These are phyloP conservation scores for Cetoscarus ocellatus DNA, from an alignment of 2,797 vertebrate species.

Conservation along the genomic window DNA sequence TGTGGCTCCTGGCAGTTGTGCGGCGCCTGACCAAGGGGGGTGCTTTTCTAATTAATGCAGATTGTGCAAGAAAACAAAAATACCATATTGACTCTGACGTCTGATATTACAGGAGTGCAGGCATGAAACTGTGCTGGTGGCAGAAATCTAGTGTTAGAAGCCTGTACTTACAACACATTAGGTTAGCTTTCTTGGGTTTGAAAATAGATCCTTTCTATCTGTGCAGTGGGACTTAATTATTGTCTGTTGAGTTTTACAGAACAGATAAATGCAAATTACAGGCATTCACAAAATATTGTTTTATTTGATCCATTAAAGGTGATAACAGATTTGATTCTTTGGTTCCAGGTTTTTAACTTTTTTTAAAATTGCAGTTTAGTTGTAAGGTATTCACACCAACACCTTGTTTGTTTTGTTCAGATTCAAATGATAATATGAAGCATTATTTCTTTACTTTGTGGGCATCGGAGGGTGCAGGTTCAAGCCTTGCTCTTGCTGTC, in stretches of 20 bases:
- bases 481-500: too few relatives aligned
- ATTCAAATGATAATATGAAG: too few relatives aligned
- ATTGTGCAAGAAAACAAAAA: slow-evolving; percentile 77
- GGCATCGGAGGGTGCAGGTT: too few relatives aligned
- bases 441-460: too few relatives aligned
- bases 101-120: slow-evolving; percentile 59
- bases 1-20: slow-evolving; percentile 76
- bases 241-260: slow-evolving; percentile 29
- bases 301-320: too few relatives aligned
- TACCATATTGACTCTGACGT: slow-evolving; percentile 76
- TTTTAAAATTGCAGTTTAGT: too few relatives aligned
- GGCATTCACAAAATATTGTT: neutral
- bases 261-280: slow-evolving; percentile 26
- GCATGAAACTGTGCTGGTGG: slow-evolving; percentile 63
- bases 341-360: too few relatives aligned
- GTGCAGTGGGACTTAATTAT: neutral
- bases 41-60: slow-evolving; percentile 83
- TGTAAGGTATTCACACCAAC: too few relatives aligned
- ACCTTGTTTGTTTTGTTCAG: too few relatives aligned
- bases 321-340: too few relatives aligned
- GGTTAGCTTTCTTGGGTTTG: neutral
- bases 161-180: slow-evolving; percentile 17
- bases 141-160: slow-evolving; percentile 38
- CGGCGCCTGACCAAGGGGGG: slow-evolving; percentile 74
- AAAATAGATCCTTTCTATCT: slow-evolving; percentile 3